Conservation (phyloP, 2,797 vertebrate genomes). For the Sebastes paucispinis region DNA sequence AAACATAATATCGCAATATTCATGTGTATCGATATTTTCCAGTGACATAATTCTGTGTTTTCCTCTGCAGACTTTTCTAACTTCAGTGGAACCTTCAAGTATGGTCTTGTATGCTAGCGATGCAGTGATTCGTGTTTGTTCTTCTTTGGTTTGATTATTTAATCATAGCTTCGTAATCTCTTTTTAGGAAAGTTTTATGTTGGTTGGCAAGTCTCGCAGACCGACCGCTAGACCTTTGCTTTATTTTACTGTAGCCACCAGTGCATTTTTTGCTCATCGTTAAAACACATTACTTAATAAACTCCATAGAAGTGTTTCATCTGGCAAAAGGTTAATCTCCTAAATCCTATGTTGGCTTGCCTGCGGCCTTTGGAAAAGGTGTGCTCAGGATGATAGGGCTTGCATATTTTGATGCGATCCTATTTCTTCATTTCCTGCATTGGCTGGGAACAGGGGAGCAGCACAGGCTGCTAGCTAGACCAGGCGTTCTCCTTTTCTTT, state of each 20-base stretch:
- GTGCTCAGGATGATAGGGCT: conserved; percentile 69
- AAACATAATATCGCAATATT: too few relatives aligned
- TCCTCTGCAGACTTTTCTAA: not conserved
- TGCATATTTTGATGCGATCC: conserved; percentile 83
- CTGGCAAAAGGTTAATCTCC: conserved; percentile 59
- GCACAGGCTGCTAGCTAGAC: conserved; percentile 63
- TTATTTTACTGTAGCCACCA: conserved; percentile 27
- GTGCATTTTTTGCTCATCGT: conserved; percentile 21
- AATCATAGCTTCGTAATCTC: not conserved
- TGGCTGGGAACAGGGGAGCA: conserved; percentile 70
- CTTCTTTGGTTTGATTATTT: conserved; percentile 14
- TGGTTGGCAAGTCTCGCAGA: conserved; percentile 1
- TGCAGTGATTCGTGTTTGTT: not conserved
- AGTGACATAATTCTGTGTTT: not conserved
- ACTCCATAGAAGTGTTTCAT: conserved; percentile 49
- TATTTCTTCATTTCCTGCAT: conserved; percentile 84
- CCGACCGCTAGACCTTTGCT: not conserved
- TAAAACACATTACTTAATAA: conserved; percentile 60
- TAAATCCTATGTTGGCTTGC: conserved; percentile 54
- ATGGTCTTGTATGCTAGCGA: not conserved
- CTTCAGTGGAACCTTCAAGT: not conserved
- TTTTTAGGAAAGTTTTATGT: conserved; percentile 5
- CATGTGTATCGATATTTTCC: too few relatives aligned
- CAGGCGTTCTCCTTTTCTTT: conserved; percentile 53
- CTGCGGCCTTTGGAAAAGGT: conserved; percentile 74